These are phyloP conservation scores for Zaprionus ghesquierei DNA, from an alignment of 1,140 invertebrate species.

Conservation along the genomic window DNA sequence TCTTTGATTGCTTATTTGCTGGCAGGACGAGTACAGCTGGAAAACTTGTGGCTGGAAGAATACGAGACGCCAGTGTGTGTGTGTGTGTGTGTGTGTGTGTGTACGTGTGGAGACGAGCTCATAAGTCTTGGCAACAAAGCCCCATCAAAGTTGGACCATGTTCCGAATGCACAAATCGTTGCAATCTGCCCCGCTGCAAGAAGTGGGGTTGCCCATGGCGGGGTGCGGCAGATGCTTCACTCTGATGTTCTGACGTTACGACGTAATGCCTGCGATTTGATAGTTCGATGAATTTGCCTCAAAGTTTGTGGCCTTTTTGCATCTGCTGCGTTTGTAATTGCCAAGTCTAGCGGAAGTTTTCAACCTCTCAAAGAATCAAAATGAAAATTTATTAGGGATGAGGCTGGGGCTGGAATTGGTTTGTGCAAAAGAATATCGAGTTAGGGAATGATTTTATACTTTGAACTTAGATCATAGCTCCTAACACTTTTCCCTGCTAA, in stretches of 20 bases:
- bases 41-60: slow-evolving; percentile 11
- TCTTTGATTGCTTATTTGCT: slow-evolving; percentile 28
- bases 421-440: background rate
- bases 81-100: background rate
- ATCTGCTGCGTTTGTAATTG: slow-evolving; percentile 22
- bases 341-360: slow-evolving; percentile 18
- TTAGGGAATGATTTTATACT: background rate
- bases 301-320: slow-evolving; percentile 23
- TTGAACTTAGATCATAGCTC: background rate
- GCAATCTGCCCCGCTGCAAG: background rate
- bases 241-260: background rate
- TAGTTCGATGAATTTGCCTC: slow-evolving; percentile 39
- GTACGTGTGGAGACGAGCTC: slow-evolving; percentile 22
- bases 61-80: slow-evolving; percentile 5
- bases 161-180: slow-evolving; percentile 26
- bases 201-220: background rate
- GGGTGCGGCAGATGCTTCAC: background rate
- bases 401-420: background rate
- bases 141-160: slow-evolving; percentile 38
- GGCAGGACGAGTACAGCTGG: background rate
- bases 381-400: background rate
- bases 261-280: slow-evolving; percentile 11
- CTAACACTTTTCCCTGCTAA: too few species aligned
- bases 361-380: background rate
- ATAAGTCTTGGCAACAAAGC: slow-evolving; percentile 52